These are phyloP conservation scores for Mycalesis mineus DNA, from an alignment of 2,888 invertebrate genomes.

Conservation along the genomic window DNA sequence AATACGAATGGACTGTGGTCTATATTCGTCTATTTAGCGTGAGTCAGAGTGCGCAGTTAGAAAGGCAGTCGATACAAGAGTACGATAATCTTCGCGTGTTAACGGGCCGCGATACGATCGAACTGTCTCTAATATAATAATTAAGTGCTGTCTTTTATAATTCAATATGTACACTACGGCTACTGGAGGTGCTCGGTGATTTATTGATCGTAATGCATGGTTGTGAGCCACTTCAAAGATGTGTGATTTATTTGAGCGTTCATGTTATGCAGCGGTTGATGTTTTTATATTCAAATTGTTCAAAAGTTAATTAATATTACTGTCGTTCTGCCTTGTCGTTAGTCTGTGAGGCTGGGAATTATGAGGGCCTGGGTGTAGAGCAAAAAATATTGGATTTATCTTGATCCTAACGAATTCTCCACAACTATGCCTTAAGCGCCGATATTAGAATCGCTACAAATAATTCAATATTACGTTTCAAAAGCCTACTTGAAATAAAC, in stretches of 20 bases:
- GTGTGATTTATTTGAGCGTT: neutral
- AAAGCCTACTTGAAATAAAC: no score
- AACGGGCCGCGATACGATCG: neutral
- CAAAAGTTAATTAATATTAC: neutral
- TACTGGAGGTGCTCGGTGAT: neutral
- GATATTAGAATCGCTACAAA: no score
- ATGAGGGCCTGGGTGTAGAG: no score
- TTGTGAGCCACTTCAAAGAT: neutral
- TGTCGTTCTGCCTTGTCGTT: no score
- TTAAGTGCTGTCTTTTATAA: slow-evolving; percentile 1
- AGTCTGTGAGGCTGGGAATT: no score
- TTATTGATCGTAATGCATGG: neutral
- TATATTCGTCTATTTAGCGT: no score
- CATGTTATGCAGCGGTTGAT: neutral
- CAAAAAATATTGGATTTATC: no score
- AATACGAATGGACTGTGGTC: no score
- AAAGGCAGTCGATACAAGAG: slow-evolving; percentile 15
- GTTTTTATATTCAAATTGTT: neutral
- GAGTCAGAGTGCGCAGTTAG: slow-evolving; percentile 11
- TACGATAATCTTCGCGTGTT: slow-evolving; percentile 8
- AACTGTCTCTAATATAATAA: slow-evolving; percentile 7
- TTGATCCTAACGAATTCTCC: no score
- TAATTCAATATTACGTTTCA: no score
- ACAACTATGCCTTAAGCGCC: no score
- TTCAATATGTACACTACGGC: neutral